These are phyloP conservation scores for Drosophila nr. perissopoda DNA, from an alignment of 2,888 invertebrate genomes.

Conservation along the genomic window DNA sequence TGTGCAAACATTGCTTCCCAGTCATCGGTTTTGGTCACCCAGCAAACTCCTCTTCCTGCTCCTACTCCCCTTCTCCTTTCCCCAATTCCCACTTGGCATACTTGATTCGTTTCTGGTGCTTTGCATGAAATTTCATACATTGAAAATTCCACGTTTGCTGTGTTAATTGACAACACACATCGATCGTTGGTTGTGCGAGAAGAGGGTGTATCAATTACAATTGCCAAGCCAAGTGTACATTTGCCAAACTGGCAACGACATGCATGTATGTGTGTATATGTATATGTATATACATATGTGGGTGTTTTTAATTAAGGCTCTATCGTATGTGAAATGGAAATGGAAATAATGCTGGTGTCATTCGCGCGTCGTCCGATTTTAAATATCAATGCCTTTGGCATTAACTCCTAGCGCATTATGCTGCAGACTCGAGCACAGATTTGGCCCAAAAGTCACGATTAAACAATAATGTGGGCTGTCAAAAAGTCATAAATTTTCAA, in stretches of 20 bases:
- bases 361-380: slow-evolving; percentile 70
- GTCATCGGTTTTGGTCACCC: slow-evolving; percentile 17
- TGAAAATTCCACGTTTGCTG: slow-evolving; percentile 21
- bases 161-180: slow-evolving; percentile 47
- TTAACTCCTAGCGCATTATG: slow-evolving; percentile 54
- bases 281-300: slow-evolving; percentile 43
- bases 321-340: background rate
- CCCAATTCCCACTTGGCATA: background rate
- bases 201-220: slow-evolving; percentile 42
- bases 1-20: slow-evolving; percentile 60
- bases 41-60: background rate
- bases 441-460: slow-evolving; percentile 76
- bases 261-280: background rate
- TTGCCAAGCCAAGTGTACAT: slow-evolving; percentile 27
- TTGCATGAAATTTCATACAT: slow-evolving; percentile 43
- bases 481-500: slow-evolving; percentile 78
- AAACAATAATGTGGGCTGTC: slow-evolving; percentile 80
- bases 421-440: slow-evolving; percentile 38
- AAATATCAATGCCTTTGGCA: slow-evolving; percentile 46
- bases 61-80: background rate
- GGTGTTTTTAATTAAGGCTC: slow-evolving; percentile 66
- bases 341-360: slow-evolving; percentile 65
- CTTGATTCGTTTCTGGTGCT: slow-evolving; percentile 11
- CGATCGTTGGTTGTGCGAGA: slow-evolving; percentile 21
- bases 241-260: slow-evolving; percentile 1